A percentile compares a stretch with the other conserved stretches of the same genome.
Evolutionary conservation across 1,140 invertebrate species (phyloP).

Genomic region (Drosophila miranda): DNA sequence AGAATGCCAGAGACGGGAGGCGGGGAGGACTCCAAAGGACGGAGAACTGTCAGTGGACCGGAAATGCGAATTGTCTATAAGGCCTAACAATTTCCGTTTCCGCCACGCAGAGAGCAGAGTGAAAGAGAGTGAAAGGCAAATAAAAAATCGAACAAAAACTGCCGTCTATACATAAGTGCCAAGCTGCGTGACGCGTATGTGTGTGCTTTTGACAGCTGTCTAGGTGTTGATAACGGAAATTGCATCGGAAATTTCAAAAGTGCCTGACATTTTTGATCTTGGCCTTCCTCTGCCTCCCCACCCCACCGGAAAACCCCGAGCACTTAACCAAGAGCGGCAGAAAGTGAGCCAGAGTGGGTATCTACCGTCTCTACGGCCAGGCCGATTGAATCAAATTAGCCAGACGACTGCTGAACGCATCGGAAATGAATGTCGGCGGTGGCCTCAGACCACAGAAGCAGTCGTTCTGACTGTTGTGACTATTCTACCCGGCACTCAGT

Average conservation of each 20-base stretch:
- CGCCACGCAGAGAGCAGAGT: constrained; percentile 49
- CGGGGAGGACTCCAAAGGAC: constrained; percentile 44
- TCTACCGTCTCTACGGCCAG: neutral
- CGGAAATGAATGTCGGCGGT: constrained; percentile 58
- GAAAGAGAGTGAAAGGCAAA: constrained; percentile 28
- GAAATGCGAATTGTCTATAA: constrained; percentile 78
- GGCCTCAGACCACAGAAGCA: constrained; percentile 23
- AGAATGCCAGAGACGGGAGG: neutral
- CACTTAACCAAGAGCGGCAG: constrained; percentile 16
- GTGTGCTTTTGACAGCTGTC: constrained; percentile 71
- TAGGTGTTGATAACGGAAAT: constrained; percentile 78
- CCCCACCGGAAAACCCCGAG: constrained; percentile 12
- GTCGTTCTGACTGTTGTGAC: too few species aligned
- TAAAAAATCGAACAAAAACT: constrained; percentile 10
- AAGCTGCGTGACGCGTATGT: constrained; percentile 19
- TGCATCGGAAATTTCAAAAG: constrained; percentile 77
- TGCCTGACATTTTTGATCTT: constrained; percentile 42
- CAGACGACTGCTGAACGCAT: constrained; percentile 29
- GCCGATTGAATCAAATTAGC: constrained; percentile 35
- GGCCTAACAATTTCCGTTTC: constrained; percentile 80
- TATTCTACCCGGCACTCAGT: too few species aligned
- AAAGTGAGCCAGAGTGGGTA: neutral
- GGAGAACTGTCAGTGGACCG: constrained; percentile 40
- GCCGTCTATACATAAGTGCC: constrained; percentile 16
- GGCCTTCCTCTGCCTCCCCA: too few species aligned